Percentiles rank a stretch among this genome's conserved stretches.
These are phyloP conservation scores for Dolichotis patagonum DNA, from an alignment of 2,113 vertebrate genomes.

Conservation along the genomic window DNA sequence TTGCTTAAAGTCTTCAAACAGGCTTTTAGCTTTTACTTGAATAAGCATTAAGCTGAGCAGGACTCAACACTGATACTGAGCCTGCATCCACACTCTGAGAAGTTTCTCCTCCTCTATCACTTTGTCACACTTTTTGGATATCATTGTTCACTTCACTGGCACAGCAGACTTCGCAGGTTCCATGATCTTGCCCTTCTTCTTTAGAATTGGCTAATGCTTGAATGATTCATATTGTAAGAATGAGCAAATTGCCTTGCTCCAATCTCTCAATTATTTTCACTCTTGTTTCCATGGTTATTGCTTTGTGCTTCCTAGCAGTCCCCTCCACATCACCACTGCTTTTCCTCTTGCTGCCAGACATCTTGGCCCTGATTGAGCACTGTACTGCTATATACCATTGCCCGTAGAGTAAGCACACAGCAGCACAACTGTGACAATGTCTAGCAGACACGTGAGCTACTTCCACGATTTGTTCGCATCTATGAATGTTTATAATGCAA, in stretches of 20 bases:
- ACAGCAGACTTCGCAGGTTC: neutral
- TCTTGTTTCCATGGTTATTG: neutral
- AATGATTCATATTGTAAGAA: neutral
- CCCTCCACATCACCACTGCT: neutral
- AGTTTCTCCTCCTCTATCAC: neutral
- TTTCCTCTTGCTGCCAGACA: neutral
- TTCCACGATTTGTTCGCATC: no score
- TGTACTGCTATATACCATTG: no score
- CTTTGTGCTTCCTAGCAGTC: neutral
- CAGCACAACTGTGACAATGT: no score
- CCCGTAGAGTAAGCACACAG: no score
- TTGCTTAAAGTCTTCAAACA: no score
- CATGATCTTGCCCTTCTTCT: no score
- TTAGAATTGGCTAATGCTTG: neutral
- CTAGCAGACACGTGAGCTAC: no score
- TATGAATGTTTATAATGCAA: no score
- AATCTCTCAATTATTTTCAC: neutral
- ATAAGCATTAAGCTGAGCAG: neutral
- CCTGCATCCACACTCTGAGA: neutral
- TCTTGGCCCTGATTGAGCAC: no score
- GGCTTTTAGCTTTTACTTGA: no score
- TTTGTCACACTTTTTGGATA: neutral
- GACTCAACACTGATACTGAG: neutral
- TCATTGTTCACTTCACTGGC: neutral
- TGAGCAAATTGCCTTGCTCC: neutral